Base-by-base conservation (phyloP, 1,140 invertebrate genomes). In the Psix sp. region DNA sequence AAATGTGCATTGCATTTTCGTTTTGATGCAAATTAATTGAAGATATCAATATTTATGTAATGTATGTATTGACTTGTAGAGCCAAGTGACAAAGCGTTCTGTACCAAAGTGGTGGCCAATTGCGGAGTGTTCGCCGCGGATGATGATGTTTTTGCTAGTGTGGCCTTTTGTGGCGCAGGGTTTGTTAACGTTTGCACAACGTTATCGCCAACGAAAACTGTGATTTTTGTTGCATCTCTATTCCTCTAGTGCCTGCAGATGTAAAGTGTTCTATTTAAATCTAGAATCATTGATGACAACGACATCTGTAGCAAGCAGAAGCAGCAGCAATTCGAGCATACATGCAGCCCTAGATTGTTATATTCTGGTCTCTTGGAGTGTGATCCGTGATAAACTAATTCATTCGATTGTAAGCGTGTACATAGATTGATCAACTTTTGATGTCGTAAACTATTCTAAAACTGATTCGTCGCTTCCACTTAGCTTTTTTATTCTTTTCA, bases 91-190 rank as follows among this genome's bases (percentile, higher is more conserved):
- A 24, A 76, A 57, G 46, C 67, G 52, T 39, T 52, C 40, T 9
- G 74, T 82, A 62, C 82, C 88, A 3, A 81, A 76, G 40, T 90
- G 89, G 89, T 90, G 89, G 89, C 89, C 88, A 39, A 81, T 90
- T 9, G 56, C 76, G 15, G 84, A 89, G 51, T 88, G 90, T 43
- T 89, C 89, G 0, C 88, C 89, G 1, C 77, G 84, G 17, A 85
- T 90, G 68, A 86, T 91, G 17, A 79, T 84, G 13, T 81, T 91
- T 21, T 75, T 91, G 42, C 84, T 91, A 13, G 24, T 89, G 11
- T 91, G 90, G 90, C 90, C 90, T 13, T 90, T 91, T 68, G 24
- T 91, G 17, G 88, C 87, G 29, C 86, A 87, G 63, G 80, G 84
- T 66, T 89, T 26, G 70, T 11, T 88, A 36, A 73, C 59, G 24